Evolutionary conservation across 2,888 invertebrate genomes (phyloP), one percentile per base, ranked within the genome.

Genomic region (Microctonus hyperodae): DNA sequence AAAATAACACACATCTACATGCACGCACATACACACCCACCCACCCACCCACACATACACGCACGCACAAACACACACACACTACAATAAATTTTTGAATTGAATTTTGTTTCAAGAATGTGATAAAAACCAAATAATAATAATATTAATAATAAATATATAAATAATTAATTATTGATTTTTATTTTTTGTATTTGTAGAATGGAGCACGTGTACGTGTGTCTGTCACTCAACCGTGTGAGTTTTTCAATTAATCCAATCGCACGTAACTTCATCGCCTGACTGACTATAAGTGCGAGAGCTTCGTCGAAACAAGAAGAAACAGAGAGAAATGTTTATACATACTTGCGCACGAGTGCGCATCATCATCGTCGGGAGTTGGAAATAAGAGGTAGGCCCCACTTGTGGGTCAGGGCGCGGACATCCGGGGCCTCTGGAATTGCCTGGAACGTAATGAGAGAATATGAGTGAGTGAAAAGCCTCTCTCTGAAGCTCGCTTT

Each of bases 371-470:
- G 44, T 44, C 44, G 44, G 44, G 44, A 44, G 23, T 48, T 25
- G 48, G 61, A 37, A 55, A 23, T 51, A 48, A 16, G 44, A 35
- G 55, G 28, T 25, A 22, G 55, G 74, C 75, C 76, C 76, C 73
- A 75, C 79, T 82, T 81, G 79, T 81, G 81, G 81, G 79, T 83
- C 83, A 82, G 80, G 79, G 80, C 81, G 80, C 77, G 79, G 76
- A 76, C 71, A 65, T 72, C 69, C 74, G 71, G 64, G 57, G 64
- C 25, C n/a, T n/a, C n/a, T n/a, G n/a, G n/a, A n/a, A n/a, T n/a
- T n/a, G n/a, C n/a, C 44, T 44, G 16, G 16, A 44, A 44, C 44
- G 44, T 16, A 20, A 44, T 44, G 53, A 74, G 70, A 67, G 68
- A 61, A 70, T 44, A 69, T 67, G 67, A 67, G 16, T 44, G 16